phyloP scores from a whole-genome alignment of 2,113 vertebrate genomes.

The Balaeniceps rex region DNA sequence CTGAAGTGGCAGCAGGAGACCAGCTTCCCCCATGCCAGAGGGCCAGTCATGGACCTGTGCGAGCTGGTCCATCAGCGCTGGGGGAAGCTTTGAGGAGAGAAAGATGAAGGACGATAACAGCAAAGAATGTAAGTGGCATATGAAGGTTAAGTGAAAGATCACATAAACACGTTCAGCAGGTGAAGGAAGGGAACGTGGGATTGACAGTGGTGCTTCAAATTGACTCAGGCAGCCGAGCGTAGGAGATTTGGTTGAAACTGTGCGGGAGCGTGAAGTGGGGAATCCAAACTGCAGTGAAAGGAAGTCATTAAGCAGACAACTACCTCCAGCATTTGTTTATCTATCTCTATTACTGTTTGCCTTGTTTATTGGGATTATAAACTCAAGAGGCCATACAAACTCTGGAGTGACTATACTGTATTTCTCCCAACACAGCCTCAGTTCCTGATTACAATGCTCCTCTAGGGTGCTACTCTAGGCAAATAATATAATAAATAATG shows the following conservation, averaged over 20 bases:
- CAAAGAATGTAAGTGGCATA: background rate
- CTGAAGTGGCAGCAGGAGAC: background rate
- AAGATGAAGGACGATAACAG: background rate
- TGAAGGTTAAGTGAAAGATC: background rate
- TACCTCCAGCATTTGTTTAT: conserved; percentile 43
- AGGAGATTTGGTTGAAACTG: background rate
- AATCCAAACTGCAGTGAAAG: background rate
- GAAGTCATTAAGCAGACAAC: conserved; percentile 35
- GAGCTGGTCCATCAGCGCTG: background rate
- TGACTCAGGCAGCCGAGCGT: background rate
- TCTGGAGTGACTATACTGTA: background rate
- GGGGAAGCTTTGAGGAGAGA: background rate
- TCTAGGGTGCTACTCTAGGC: conserved; percentile 47
- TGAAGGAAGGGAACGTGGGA: background rate
- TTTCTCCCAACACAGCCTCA: conserved; percentile 34
- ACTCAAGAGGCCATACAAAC: conserved; percentile 39
- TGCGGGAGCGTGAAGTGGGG: background rate
- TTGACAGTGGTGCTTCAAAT: background rate
- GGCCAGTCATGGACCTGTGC: background rate
- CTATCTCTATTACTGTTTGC: conserved; percentile 46
- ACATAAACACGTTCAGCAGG: accelerated
- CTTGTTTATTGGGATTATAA: conserved; percentile 60
- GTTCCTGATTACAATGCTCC: conserved; percentile 45
- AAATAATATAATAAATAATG: conserved; percentile 63
- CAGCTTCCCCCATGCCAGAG: background rate